Conservation (phyloP, 2,113 vertebrate species). For the Pluvialis apricaria region DNA sequence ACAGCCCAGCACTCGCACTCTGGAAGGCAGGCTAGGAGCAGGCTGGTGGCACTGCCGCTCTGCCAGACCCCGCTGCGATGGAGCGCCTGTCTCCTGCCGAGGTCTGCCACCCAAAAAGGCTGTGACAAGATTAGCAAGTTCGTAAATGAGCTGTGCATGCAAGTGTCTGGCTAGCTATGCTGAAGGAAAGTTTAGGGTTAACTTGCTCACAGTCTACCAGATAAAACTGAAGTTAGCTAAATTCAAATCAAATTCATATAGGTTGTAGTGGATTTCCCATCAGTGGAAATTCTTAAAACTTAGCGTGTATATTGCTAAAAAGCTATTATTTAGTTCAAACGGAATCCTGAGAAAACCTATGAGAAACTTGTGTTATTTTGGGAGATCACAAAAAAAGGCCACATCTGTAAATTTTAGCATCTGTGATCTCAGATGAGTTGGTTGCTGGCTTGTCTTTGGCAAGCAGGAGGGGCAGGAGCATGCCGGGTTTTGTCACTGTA, state of each 20-base stretch:
- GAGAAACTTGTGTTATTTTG: background rate
- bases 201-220: background rate
- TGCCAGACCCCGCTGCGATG: accelerated
- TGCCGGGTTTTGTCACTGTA: background rate
- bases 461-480: accelerated
- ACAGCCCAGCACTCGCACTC: background rate
- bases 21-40: background rate
- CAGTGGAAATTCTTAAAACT: background rate
- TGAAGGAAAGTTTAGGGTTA: background rate
- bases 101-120: background rate
- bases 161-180: background rate
- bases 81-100: accelerated
- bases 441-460: background rate
- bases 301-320: background rate
- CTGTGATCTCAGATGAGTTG: background rate
- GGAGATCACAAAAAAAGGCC: background rate
- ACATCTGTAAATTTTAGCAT: background rate
- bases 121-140: background rate
- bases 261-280: background rate
- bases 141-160: background rate
- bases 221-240: background rate
- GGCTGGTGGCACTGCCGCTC: background rate
- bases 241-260: background rate
- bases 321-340: background rate
- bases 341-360: background rate